Evolutionary conservation across 2,797 vertebrate species (phyloP).

Genomic region (Nannoperca obscura): DNA sequence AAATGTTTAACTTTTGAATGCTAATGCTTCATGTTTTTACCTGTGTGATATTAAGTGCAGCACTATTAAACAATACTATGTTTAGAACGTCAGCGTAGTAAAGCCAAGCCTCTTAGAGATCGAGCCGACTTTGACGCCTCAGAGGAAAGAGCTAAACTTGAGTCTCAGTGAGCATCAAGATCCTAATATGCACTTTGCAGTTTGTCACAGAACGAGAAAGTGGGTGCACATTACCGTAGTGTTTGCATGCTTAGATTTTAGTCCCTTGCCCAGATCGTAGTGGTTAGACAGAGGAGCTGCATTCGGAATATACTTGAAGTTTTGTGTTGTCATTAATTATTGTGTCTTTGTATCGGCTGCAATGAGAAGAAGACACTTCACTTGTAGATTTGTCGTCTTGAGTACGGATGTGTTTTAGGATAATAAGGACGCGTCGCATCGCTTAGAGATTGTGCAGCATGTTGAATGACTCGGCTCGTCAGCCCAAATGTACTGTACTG

Average conservation of each 20-base stretch:
- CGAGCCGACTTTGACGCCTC: constrained; percentile 60
- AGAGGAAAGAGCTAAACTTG: constrained; percentile 68
- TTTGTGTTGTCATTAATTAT: constrained; percentile 74
- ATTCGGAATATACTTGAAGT: constrained; percentile 85
- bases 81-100: constrained; percentile 68
- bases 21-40: constrained; percentile 68
- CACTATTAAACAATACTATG: constrained; percentile 49
- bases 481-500: constrained; percentile 51
- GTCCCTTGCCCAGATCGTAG: constrained; percentile 64
- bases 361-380: constrained; percentile 59
- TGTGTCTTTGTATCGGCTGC: constrained; percentile 68
- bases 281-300: constrained; percentile 71
- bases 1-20: constrained; percentile 58
- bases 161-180: constrained; percentile 64
- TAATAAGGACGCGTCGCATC: constrained; percentile 36
- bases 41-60: constrained; percentile 62
- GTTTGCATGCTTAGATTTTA: constrained; percentile 81
- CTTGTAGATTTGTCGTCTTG: constrained; percentile 59
- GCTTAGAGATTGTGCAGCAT: constrained; percentile 58
- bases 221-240: constrained; percentile 65
- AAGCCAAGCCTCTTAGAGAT: constrained; percentile 67
- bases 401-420: constrained; percentile 44
- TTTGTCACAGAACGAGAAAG: constrained; percentile 59
- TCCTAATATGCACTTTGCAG: constrained; percentile 78
- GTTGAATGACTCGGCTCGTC: constrained; percentile 57